Base-by-base conservation (phyloP, 2,113 vertebrate species). In the Clarias macrocephalus region DNA sequence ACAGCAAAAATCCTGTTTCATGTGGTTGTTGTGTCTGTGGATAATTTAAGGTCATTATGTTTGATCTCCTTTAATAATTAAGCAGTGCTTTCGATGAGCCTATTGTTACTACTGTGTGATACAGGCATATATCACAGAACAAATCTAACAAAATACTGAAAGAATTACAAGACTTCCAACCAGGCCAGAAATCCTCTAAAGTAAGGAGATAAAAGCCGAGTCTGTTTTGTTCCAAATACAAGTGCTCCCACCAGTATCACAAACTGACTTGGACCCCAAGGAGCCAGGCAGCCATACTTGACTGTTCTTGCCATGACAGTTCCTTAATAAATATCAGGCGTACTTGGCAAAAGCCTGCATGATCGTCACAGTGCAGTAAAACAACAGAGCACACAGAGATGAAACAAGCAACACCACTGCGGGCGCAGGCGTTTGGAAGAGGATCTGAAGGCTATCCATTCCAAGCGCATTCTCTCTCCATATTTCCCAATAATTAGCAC, bases 401-500 rank as follows among this genome's bases (percentile, higher is more conserved):
- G 93, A 95, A 94, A 94, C 90, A 18, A 90, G 88, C 88, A 88
- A 88, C 90, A 92, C 90, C 88, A 90, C 89, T 92, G 91, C 88
- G 88, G 93, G 93, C 91, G 89, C 93, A 93, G 90, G 80, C 89
- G 30, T 88, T 95, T 96, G 95, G 95, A 96, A 93, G 92, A 92
- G 59, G 94, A 95, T 96, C 95, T 95, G 93, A 95, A 90, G 91
- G 83, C 42, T 84, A 59, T 85, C 90, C 23, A 91, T 90, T 92
- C 88, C 90, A 89, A 89, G 86, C 70, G 86, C 89, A 65, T 91
- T 90, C 87, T 92, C 92, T 92, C 89, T 90, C 90, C 86, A 91
- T 92, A 90, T 93, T 94, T 93, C 91, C 92, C 93, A 92, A 94
- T 94, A 94, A 95, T 95, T 95, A 95, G 93, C 65, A 77, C 94